Evolutionary conservation across 64 coral and sea anemone genomes (phyloP), one percentile per base, ranked within the genome.

Genomic region (Porites lutea): DNA sequence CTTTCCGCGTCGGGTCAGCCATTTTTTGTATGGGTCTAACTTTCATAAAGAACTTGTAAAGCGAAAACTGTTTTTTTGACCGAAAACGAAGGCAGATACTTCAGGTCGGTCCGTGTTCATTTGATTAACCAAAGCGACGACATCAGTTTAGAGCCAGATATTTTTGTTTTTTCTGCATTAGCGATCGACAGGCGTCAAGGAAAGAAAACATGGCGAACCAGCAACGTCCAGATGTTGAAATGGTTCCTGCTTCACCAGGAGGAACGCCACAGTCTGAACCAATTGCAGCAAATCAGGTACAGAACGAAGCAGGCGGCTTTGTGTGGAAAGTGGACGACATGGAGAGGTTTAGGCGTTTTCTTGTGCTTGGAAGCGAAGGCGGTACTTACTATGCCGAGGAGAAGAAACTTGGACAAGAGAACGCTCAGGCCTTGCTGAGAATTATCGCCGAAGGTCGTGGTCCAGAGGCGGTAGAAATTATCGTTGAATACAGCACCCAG

Each of bases 341-440:
- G 71, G 88, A 84, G 46, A 82, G 97, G 72, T 79, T 98, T 2
- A 61, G 60, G 45, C 91, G 97, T 13, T 98, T 98, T 22, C 88
- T 98, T 12, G 93, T 98, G 0, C 76, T 98, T 9, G 97, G 97
- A 47, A 91, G 75, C 22, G 97, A 98, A 72, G 83, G 79, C 9
- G 81, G 86, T 9, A 96, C 94, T n/a, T 98, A 96, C 70, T 95
- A 95, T 67, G 90, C 91, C 10, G 23, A 19, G 12, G 57, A 95
- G 55, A 23, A 82, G 19, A 50, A 90, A 51, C 87, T 98, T 23
- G 86, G 72, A 12, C 44, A 12, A 87, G 90, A 98, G 60, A 98
- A 98, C 73, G 96, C 96, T 8, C 50, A 66, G 48, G 93, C 90
- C 13, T 67, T 98, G 46, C 20, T 90, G 49, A 72, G 87, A 13